Base-by-base conservation (phyloP, 2,113 vertebrate genomes). In the Oncorhynchus clarkii region DNA sequence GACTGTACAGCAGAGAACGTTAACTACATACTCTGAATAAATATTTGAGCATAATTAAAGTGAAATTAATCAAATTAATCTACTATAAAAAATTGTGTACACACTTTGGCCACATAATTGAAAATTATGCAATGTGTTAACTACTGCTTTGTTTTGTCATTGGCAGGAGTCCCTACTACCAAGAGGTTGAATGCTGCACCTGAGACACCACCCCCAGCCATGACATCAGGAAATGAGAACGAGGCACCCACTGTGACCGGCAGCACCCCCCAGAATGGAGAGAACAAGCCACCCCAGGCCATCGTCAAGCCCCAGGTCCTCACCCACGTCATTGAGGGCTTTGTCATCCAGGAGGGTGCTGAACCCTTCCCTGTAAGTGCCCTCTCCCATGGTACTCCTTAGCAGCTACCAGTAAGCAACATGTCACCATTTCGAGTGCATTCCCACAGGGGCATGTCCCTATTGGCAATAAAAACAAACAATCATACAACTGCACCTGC, bases 241-340 rank as follows among this genome's bases (percentile, higher is more conserved):
- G 93, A 96, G 73, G 93, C 92, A 71, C 95, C 96, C 81, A 92
- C 91, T 57, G 94, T 95, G 90, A 89, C 93, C 76, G 95, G 94
- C 89, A 93, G 93, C 85, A 85, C 93, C 78, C 93, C 95, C 60
- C 96, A 96, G 77, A 97, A 97, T 82, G 95, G 96, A 83, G 96
- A 98, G 93, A 97, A 93, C 94, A 98, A 96, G 90, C 96, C 95
- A 22, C 97, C 97, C 49, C 97, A 99, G 93, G 97, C 97, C 89
- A 96, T 98, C 84, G 97, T 99, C 87, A 97, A 97, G 91, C 95
- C 97, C 76, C 97, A 99, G 85, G 97, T 99, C 92, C 96, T 99
- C 88, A 99, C 97, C 14, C 97, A 99, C 87, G 95, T 98, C 91
- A 99, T 99, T 84, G 97, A 98, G 88, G 97, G 97, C 85, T 99